Base-by-base conservation (phyloP, 2,113 vertebrate species). In the Atlantisia rogersi region DNA sequence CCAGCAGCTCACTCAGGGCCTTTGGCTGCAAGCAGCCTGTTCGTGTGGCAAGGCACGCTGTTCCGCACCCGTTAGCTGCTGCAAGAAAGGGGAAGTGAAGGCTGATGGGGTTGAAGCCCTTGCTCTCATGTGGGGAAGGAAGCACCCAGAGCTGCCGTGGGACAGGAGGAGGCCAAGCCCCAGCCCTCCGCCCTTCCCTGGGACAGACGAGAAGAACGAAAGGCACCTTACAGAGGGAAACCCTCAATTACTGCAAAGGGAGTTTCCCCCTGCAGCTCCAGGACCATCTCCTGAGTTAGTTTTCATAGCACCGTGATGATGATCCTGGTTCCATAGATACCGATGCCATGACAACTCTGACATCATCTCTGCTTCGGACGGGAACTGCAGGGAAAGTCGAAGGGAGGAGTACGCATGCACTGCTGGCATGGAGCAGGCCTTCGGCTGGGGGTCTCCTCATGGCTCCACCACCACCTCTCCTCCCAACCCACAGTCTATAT, bases 281-380 rank as follows among this genome's bases (percentile, higher is more conserved):
- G 90, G 88, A 40, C 85, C 93, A 42, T 25, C 62, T 91, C 90
- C 92, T 3, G 65, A 35, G 77, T 29, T 29, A 28, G 82, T 56
- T 82, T 55, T 35, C 10, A 0, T 6, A 83, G 91, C 86, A 6
- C 52, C 6, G 17, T 11, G 92, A 63, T 84, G 96, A 53, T 79
- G 94, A 63, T 95, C 75, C 92, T 2, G 74, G 80, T 82, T 95
- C 92, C 96, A 97, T 97, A 95, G 97, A 82, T 96, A 97, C 96
- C 31, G 96, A 87, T 97, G 89, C 97, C 97, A 97, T 97, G 97
- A 96, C 96, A 97, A 97, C 97, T 78, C 82, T 96, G 97, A 97
- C 91, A 96, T 97, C 97, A 97, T 87, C 85, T 62, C 70, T 35
- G 96, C 82, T 92, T 35, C 25, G 48, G 94, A 84, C 19, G 18